Percentiles rank a stretch among this genome's conserved stretches.
Conservation (phyloP, 2,113 vertebrate genomes). For the Vidua chalybeata region DNA sequence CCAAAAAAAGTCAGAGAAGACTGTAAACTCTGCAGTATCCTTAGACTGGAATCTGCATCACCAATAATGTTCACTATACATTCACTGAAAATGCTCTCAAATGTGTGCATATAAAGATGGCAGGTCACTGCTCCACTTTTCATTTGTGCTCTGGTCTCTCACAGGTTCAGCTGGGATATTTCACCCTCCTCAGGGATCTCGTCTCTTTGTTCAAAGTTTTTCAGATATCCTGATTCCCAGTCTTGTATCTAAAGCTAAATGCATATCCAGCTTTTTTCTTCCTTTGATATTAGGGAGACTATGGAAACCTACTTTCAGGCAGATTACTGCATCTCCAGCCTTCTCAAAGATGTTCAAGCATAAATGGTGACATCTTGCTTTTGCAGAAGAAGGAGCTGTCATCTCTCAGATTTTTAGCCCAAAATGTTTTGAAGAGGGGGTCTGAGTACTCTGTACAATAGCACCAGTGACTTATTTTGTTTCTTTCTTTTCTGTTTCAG, state of each 20-base stretch:
- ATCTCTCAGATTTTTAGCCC: not conserved
- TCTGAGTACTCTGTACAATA: not conserved
- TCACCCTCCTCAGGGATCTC: not conserved
- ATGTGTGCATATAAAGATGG: not conserved
- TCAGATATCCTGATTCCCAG: not conserved
- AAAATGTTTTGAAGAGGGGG: not conserved
- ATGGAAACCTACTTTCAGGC: not conserved
- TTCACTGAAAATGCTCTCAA: not conserved
- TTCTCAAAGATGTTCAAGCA: not conserved
- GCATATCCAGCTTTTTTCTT: not conserved
- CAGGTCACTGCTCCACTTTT: not conserved
- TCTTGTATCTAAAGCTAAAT: not conserved
- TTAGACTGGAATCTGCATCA: not conserved
- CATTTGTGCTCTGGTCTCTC: not conserved
- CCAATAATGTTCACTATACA: not conserved
- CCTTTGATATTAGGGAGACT: not conserved
- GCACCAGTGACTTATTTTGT: not conserved
- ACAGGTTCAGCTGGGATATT: not conserved
- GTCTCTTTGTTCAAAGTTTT: not conserved
- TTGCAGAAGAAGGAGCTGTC: not conserved
- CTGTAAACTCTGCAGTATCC: not conserved
- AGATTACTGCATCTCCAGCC: not conserved
- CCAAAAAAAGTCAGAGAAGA: not conserved
- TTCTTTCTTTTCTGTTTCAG: not conserved
- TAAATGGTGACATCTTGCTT: not conserved